Percentiles rank a stretch among this genome's conserved stretches.
Conservation (phyloP, 2,113 vertebrate genomes). For the Eleginops maclovinus region DNA sequence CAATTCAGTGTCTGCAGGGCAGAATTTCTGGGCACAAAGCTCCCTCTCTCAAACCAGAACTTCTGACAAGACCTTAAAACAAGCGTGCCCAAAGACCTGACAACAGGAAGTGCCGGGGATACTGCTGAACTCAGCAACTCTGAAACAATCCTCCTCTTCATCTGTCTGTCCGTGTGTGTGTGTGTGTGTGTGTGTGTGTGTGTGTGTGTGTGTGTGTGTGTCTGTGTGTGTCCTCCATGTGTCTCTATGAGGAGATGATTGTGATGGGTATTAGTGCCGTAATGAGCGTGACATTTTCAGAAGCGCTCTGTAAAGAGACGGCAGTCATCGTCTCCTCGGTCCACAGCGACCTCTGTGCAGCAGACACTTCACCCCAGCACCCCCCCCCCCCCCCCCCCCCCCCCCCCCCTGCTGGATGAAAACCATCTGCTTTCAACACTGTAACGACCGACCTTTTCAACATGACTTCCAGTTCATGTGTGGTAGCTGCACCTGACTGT, state of each 20-base stretch:
- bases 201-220: slow-evolving; percentile 12
- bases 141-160: slow-evolving; percentile 67
- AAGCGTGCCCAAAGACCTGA: slow-evolving; percentile 49
- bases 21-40: slow-evolving; percentile 70
- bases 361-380: slow-evolving; percentile 30
- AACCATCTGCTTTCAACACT: neutral
- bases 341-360: slow-evolving; percentile 41
- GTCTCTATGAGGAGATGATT: slow-evolving; percentile 32
- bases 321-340: slow-evolving; percentile 27
- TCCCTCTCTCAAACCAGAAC: slow-evolving; percentile 59
- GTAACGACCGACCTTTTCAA: too few relatives aligned
- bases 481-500: too few relatives aligned
- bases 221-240: slow-evolving; percentile 3
- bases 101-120: slow-evolving; percentile 71
- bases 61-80: slow-evolving; percentile 63
- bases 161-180: slow-evolving; percentile 21
- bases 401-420: neutral
- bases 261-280: slow-evolving; percentile 50
- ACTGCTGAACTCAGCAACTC: slow-evolving; percentile 63
- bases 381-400: slow-evolving; percentile 27
- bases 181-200: slow-evolving; percentile 11
- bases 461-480: too few relatives aligned
- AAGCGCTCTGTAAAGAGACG: slow-evolving; percentile 15
- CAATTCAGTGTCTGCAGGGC: slow-evolving; percentile 45
- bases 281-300: slow-evolving; percentile 69